phyloP scores from a whole-genome alignment of 2,888 invertebrate species.

The Epinotia demarniana region DNA sequence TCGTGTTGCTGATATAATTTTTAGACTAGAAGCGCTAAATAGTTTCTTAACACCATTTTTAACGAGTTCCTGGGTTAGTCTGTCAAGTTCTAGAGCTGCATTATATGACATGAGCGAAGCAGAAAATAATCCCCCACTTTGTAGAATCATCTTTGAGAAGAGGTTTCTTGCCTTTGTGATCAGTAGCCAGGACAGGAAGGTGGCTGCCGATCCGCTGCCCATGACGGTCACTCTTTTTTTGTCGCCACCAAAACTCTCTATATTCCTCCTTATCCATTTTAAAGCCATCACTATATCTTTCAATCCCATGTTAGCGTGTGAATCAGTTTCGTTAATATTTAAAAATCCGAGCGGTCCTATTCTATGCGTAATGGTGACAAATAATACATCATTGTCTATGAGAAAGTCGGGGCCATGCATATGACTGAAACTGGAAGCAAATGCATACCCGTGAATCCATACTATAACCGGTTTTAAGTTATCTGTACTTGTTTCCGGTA shows the following conservation, averaged over 20 bases:
- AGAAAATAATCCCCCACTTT: slow-evolving; percentile 74
- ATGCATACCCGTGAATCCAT: slow-evolving; percentile 79
- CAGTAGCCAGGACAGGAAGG: slow-evolving; percentile 68
- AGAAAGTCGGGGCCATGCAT: slow-evolving; percentile 76
- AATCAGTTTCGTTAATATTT: slow-evolving; percentile 66
- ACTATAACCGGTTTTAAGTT: slow-evolving; percentile 66
- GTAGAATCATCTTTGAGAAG: slow-evolving; percentile 76
- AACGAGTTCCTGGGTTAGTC: slow-evolving; percentile 60
- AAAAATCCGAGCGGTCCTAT: slow-evolving; percentile 77
- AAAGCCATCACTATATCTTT: slow-evolving; percentile 76
- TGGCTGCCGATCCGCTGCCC: slow-evolving; percentile 74
- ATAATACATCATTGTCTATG: slow-evolving; percentile 70
- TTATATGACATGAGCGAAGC: slow-evolving; percentile 69
- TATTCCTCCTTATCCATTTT: slow-evolving; percentile 75
- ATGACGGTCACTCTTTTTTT: slow-evolving; percentile 70
- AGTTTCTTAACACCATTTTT: slow-evolving; percentile 55
- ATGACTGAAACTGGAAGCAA: slow-evolving; percentile 75
- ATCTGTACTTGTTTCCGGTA: slow-evolving; percentile 57
- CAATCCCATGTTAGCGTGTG: slow-evolving; percentile 75
- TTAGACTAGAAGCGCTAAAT: slow-evolving; percentile 57
- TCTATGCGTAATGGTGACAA: slow-evolving; percentile 72
- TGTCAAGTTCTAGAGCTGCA: slow-evolving; percentile 58
- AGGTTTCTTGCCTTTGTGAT: slow-evolving; percentile 66
- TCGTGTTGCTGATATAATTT: slow-evolving; percentile 62
- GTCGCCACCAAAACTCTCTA: slow-evolving; percentile 70